Evolutionary conservation across 1,140 invertebrate species (phyloP), one percentile per base, ranked within the genome.

Genomic region (Helicorthomorpha holstii): DNA sequence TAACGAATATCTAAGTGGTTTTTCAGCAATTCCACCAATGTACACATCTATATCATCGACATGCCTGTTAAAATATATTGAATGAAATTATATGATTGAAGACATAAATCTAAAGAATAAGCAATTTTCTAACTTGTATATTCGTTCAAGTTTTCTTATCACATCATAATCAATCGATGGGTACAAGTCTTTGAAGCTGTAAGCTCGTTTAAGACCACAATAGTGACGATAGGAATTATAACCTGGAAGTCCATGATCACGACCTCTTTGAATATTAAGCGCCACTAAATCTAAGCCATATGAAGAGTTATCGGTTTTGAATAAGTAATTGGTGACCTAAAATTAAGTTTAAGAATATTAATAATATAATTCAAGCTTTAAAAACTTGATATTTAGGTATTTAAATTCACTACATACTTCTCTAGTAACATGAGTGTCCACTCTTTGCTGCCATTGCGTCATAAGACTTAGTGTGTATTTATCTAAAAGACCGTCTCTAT

Each of bases 1-100:
- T 78, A 94, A 84, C 34, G 84, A 87, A 38, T 85, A 86, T 12
- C 81, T 81, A 44, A 91, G 69, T 1, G 85, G 80, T 41, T 79
- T 71, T 66, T 96, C 91, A 1, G 85, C 87, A 1, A 95, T 88
- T 38, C 93, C 93, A 24, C 83, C 86, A 24, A 85, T 90, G 86
- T 86, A 93, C 24, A 93, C 71, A 71, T 93, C 88, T 27, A 92
- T 83, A 64, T 92, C 88, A 48, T 76, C 75, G 16, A 87, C 85
- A 62, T 85, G 81, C 53, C 81, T 84, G 58, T 43, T 65, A 60
- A 50, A 45, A 52, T 7, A 50, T 19, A 29, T 22, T 16, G 16
- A 34, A 34, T 16, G 29, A 34, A 34, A 34, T 34, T 34, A 7
- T 34, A 16, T 34, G 29, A n/a, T n/a, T n/a, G n/a, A n/a, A n/a